Base-by-base conservation (phyloP, 2,113 vertebrate species). In the Saccopteryx leptura region DNA sequence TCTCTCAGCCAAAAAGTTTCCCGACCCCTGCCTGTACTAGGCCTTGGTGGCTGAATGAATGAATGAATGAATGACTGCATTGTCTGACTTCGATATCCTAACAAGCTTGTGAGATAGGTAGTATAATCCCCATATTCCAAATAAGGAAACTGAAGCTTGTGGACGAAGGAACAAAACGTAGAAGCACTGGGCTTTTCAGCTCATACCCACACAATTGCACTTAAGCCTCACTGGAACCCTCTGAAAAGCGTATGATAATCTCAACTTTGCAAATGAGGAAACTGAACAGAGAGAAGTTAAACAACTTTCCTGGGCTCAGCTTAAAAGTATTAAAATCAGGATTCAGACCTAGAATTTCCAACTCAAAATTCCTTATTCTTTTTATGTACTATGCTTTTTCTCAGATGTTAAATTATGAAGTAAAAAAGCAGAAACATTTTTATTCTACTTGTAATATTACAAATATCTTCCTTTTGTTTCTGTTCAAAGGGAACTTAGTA, bases 141-240 rank as follows among this genome's bases (percentile, higher is more conserved):
- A 63, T 12, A 4, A 61, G 39, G 69, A 82, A 61, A 48, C 69
- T 15, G 65, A 79, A 24, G 81, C 65, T 61, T 21, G 0, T 33
- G 31, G 60, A 66, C 80, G 79, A 17, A 68, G 14, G 48, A 28
- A 33, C 18, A 2, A 33, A 46, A 21, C 23, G 4, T 28, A 15
- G 4, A 1, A 10, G 28, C 46, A 83, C 84, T 2, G 12, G 4
- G 10, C 63, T 63, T 39, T 23, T 24, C 60, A 6, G 14, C 18
- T 48, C 15, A 13, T 1, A 4, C 0, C 3, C 11, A 1, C 6
- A 15, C 11, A 1, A 6, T 8, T 10, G 56, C 11, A 2, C 14
- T 26, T 31, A 18, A 61, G 65, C 28, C 12, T 68, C 3, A 5
- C 6, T 31, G 0, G 9, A 10, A 31, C 13, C 7, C 75, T n/a